A percentile compares a stretch with the other conserved stretches of the same genome.
phyloP scores from a whole-genome alignment of 2,113 vertebrate species.

The Cryptoleucopteryx plumbea region DNA sequence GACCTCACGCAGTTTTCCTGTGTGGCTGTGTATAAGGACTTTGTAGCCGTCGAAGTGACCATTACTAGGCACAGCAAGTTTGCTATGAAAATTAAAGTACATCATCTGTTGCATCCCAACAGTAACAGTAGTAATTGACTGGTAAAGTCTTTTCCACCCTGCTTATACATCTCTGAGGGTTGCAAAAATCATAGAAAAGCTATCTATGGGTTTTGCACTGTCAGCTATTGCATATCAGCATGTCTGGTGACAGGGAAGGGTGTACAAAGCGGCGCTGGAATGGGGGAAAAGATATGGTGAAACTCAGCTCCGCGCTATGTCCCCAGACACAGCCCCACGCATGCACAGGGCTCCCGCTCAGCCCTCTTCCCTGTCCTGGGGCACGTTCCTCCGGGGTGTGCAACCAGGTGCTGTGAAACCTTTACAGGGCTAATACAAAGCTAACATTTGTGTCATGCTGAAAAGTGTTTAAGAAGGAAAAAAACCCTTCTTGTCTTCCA shows the following conservation, averaged over 20 bases:
- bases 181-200: not conserved
- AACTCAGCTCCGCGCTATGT: rapidly evolving
- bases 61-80: not conserved
- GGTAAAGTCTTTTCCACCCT: not conserved
- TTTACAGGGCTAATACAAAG: not conserved
- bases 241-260: not conserved
- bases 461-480: not conserved
- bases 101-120: not conserved
- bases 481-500: conserved; percentile 8
- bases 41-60: not conserved
- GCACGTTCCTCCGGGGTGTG: not conserved
- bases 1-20: not conserved
- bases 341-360: not conserved
- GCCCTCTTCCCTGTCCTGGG: not conserved
- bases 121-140: not conserved
- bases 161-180: not conserved
- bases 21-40: not conserved
- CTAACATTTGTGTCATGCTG: not conserved
- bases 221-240: not conserved
- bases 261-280: not conserved
- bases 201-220: not conserved
- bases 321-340: not conserved
- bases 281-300: rapidly evolving
- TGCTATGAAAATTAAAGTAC: not conserved
- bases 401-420: not conserved